A percentile compares a stretch with the other conserved stretches of the same genome.
Conservation (phyloP, 2,888 invertebrate species). For the Syritta pipiens region DNA sequence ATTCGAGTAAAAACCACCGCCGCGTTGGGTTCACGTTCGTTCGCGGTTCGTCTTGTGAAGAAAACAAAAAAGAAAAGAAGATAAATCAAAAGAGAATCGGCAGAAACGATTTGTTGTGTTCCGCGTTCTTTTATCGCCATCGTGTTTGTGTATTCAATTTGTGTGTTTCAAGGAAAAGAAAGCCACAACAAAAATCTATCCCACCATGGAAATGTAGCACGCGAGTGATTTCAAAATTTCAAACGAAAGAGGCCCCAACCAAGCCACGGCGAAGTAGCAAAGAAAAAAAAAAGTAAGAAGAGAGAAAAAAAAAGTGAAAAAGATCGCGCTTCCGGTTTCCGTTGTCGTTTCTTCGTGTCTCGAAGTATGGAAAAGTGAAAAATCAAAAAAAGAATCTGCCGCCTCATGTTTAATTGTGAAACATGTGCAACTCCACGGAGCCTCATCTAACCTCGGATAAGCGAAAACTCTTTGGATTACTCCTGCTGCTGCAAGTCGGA, state of each 20-base stretch:
- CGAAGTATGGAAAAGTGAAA: conserved; percentile 35
- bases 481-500: conserved; percentile 41
- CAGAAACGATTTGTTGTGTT: conserved; percentile 13
- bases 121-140: no score
- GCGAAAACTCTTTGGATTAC: conserved; percentile 47
- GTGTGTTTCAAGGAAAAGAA: no score
- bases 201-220: conserved; percentile 3
- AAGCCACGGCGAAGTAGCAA: no score
- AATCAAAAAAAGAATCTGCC: conserved; percentile 62
- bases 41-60: conserved; percentile 32
- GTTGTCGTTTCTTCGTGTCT: background rate
- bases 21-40: conserved; percentile 48
- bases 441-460: conserved; percentile 59
- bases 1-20: conserved; percentile 60
- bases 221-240: background rate
- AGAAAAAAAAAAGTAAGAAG: conserved; percentile 24
- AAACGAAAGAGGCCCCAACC: background rate
- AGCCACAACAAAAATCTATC: no score
- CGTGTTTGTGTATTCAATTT: no score
- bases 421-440: conserved; percentile 47
- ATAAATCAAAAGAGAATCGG: conserved; percentile 20
- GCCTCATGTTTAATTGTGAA: no score
- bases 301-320: no score
- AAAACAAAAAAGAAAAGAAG: conserved; percentile 17
- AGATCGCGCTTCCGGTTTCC: conserved; percentile 31